Evolutionary conservation across 2,113 vertebrate species (phyloP).

Genomic region (Colistium nudipinnis): DNA sequence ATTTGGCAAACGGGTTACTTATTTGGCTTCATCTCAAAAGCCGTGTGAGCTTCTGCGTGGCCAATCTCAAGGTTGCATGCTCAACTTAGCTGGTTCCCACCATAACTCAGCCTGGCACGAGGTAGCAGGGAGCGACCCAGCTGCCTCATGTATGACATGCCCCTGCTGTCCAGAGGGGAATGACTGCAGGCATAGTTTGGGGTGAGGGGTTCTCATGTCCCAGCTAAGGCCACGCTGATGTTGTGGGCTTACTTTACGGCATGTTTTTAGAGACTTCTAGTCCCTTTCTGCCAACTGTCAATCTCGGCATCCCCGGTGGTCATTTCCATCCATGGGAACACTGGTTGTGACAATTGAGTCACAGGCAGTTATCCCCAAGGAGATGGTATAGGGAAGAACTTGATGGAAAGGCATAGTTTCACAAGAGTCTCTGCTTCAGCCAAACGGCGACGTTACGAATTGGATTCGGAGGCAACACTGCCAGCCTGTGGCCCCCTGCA

Average conservation of each 20-base stretch:
- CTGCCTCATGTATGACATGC: conserved; percentile 60
- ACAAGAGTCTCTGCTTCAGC: conserved; percentile 14
- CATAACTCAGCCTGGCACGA: conserved; percentile 60
- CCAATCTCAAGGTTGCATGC: conserved; percentile 57
- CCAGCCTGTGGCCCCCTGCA: conserved; percentile 4
- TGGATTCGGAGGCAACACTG: not conserved
- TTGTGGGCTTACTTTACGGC: conserved; percentile 57
- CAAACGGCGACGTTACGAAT: conserved; percentile 18
- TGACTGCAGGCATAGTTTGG: conserved; percentile 49
- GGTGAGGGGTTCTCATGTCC: conserved; percentile 69
- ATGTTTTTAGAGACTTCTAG: conserved; percentile 72
- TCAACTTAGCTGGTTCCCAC: conserved; percentile 72
- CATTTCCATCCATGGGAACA: conserved; percentile 75
- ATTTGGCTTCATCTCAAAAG: conserved; percentile 65
- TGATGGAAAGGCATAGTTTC: conserved; percentile 50
- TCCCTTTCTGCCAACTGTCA: conserved; percentile 70
- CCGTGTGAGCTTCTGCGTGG: conserved; percentile 31
- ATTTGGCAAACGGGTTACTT: conserved; percentile 63
- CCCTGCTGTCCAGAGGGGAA: conserved; percentile 48
- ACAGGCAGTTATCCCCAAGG: conserved; percentile 41
- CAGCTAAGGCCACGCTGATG: conserved; percentile 49
- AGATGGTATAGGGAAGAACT: conserved; percentile 31
- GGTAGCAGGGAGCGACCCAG: conserved; percentile 48
- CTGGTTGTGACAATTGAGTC: conserved; percentile 64
- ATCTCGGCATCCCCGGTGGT: conserved; percentile 59